A percentile compares a stretch with the other conserved stretches of the same genome.
phyloP scores from a whole-genome alignment of 2,797 vertebrate genomes.

The Tamandua tetradactyla region DNA sequence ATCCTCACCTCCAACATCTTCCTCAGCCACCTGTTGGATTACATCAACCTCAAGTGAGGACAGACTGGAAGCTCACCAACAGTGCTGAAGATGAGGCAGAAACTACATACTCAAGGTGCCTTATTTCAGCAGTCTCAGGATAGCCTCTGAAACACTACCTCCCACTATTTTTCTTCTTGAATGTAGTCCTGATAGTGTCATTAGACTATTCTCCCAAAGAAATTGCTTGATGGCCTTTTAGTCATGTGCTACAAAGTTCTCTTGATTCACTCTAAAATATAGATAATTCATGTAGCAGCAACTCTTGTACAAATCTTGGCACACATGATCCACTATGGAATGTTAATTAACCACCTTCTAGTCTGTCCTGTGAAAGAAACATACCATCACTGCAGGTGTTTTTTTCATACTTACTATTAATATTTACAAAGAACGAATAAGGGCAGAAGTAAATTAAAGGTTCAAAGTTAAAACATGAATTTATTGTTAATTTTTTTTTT shows the following conservation, averaged over 20 bases:
- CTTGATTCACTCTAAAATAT: not conserved
- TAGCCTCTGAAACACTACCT: conserved; percentile 1
- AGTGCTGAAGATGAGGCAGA: conserved; percentile 92
- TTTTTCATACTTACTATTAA: not conserved
- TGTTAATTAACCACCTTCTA: not conserved
- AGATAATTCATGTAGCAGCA: not conserved
- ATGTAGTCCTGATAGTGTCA: not conserved
- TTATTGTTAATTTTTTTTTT: not conserved
- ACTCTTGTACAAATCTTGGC: not conserved
- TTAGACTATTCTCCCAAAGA: not conserved
- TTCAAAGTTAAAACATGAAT: conserved; percentile 23
- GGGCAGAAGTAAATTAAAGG: not conserved
- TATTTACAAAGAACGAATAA: not conserved
- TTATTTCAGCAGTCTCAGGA: conserved; percentile 65
- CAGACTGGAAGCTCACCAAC: conserved; percentile 93
- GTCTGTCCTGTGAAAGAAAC: conserved; percentile 6
- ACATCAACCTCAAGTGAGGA: conserved; percentile 93
- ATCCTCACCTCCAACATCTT: conserved; percentile 92
- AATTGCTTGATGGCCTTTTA: not conserved
- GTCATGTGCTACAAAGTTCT: not conserved
- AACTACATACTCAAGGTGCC: conserved; percentile 91
- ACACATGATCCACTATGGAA: not conserved
- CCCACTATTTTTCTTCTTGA: not conserved
- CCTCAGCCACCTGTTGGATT: conserved; percentile 92
- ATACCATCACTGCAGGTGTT: not conserved